phyloP scores from a whole-genome alignment of 2,113 vertebrate genomes.

The Tragelaphus scriptus region DNA sequence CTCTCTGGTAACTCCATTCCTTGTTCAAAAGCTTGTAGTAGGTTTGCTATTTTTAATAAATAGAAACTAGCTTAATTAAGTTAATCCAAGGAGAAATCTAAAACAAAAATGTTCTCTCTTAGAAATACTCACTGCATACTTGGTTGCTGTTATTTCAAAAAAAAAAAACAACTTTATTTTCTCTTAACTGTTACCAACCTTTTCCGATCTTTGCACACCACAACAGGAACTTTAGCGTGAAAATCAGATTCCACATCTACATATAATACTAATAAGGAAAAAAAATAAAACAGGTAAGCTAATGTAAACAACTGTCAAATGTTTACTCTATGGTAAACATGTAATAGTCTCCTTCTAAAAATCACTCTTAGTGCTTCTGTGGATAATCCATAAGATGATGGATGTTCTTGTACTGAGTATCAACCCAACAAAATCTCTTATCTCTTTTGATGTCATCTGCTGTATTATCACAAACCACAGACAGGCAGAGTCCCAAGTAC shows the following conservation, averaged over 20 bases:
- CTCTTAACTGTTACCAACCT: slow-evolving; percentile 82
- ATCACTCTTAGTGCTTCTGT: slow-evolving; percentile 28
- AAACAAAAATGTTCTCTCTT: slow-evolving; percentile 21
- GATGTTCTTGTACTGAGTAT: background rate
- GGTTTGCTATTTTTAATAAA: slow-evolving; percentile 13
- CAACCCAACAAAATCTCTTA: slow-evolving; percentile 26
- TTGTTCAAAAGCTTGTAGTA: slow-evolving; percentile 1
- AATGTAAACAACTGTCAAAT: slow-evolving; percentile 27
- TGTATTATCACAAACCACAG: slow-evolving; percentile 22
- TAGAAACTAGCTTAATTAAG: background rate
- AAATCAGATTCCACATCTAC: slow-evolving; percentile 97
- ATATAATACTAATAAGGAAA: slow-evolving; percentile 83
- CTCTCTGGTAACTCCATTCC: background rate
- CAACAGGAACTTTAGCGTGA: slow-evolving; percentile 98
- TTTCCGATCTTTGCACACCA: slow-evolving; percentile 92
- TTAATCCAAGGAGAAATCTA: slow-evolving; percentile 11
- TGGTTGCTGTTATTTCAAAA: background rate
- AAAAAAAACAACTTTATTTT: background rate
- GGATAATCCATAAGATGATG: background rate
- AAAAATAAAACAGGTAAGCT: slow-evolving; percentile 50
- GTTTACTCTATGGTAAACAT: background rate
- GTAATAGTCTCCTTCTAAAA: background rate
- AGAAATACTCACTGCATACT: background rate
- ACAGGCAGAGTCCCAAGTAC: slow-evolving; percentile 18
- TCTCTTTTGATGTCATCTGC: background rate